Base-by-base conservation (phyloP, 1,140 invertebrate genomes). In the Callitettix versicolor region DNA sequence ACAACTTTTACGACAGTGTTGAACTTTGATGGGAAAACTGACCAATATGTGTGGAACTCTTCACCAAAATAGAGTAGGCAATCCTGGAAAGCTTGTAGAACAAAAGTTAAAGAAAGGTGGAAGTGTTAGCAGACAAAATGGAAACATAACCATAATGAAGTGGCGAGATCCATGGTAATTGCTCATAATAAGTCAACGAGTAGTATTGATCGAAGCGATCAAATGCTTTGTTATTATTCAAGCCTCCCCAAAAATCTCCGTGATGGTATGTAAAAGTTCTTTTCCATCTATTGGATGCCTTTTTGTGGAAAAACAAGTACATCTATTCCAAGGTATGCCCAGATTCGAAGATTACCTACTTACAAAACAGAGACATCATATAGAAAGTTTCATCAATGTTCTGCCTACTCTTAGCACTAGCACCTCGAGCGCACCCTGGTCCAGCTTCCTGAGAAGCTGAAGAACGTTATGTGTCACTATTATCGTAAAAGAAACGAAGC, bases 31-130 rank as follows among this genome's bases (percentile, higher is more conserved):
- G 53, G 52, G 63, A 33, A 66, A 64, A 50, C 62, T 74, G 59
- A 76, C 69, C 3, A 67, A 76, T 68, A 62, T 70, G n/a, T 60
- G 69, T 57, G 70, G 73, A 51, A 76, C 70, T 56, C 43, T 76
- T 50, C 57, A 66, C 46, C 59, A 60, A 54, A 70, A 70, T 57
- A 57, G 67, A 48, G 68, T 67, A 60, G 60, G 60, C 48, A 60
- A 67, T 30, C 67, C 68, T n/a, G 63, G 64, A 57, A 63, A 65
- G 40, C 62, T 72, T 5, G 60, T 67, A 52, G 53, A 59, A 38
- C 56, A 58, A 30, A 72, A 68, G 58, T 63, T 73, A 53, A 67
- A 69, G 60, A 60, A 55, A 61, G 65, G 68, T 17, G 65, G 72
- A 56, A 53, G 58, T 15, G 55, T 57, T 58, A 55, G 64, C 18